These are phyloP conservation scores for Xerus rutilus DNA, from an alignment of 2,797 vertebrate species.

Conservation along the genomic window DNA sequence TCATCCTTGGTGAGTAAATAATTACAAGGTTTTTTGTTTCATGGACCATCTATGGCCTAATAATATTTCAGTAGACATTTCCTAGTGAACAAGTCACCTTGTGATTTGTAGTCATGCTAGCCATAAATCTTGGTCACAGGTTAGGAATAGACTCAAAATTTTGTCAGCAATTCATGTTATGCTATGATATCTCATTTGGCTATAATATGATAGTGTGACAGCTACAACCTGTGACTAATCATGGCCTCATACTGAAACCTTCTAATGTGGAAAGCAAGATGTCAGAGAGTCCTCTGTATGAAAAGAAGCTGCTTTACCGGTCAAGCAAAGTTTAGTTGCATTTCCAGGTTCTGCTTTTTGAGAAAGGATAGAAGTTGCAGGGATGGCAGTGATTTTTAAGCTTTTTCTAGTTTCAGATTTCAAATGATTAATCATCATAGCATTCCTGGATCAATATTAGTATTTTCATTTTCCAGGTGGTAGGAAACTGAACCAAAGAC, in stretches of 20 bases:
- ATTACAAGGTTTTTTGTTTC: conserved; percentile 69
- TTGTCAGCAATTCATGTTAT: conserved; percentile 72
- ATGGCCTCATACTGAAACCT: conserved; percentile 7
- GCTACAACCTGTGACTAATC: conserved; percentile 62
- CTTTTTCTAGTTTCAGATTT: conserved; percentile 58
- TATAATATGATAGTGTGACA: conserved; percentile 71
- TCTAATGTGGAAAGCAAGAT: conserved; percentile 55
- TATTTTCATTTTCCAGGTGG: conserved; percentile 54
- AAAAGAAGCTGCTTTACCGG: conserved; percentile 39
- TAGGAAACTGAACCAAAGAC: conserved; percentile 53
- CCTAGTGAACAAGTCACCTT: conserved; percentile 68
- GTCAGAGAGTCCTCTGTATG: neutral
- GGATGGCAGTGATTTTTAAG: neutral
- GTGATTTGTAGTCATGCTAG: conserved; percentile 61
- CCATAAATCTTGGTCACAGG: conserved; percentile 71
- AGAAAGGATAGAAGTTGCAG: neutral
- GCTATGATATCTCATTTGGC: conserved; percentile 74
- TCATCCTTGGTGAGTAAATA: conserved; percentile 23
- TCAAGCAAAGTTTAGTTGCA: neutral
- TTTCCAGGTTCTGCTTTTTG: neutral
- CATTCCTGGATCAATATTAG: conserved; percentile 24
- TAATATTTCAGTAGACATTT: conserved; percentile 62
- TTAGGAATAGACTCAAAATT: conserved; percentile 67
- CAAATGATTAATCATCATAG: conserved; percentile 63
- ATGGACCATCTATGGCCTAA: neutral